These are phyloP conservation scores for Dolomedes plantarius DNA, from an alignment of 2,888 invertebrate species.

Conservation along the genomic window DNA sequence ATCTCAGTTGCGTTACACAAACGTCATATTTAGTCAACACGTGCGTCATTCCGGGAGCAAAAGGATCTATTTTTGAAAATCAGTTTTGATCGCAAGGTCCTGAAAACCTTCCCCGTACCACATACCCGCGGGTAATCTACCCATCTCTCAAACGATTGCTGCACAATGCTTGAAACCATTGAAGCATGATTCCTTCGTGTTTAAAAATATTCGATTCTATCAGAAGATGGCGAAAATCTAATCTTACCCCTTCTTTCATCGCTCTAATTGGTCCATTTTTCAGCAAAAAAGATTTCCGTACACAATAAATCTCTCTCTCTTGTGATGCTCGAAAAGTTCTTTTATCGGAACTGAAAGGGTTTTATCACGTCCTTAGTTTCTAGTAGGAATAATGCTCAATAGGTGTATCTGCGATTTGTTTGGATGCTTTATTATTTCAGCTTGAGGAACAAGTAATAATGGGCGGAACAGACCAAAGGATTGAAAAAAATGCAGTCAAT, in stretches of 20 bases:
- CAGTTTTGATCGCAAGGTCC: no score
- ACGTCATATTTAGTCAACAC: no score
- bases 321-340: background rate
- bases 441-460: no score
- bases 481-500: no score
- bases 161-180: background rate
- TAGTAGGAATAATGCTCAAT: background rate
- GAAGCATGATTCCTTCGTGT: background rate
- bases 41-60: no score
- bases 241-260: background rate
- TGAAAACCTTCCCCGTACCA: background rate
- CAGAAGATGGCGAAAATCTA: background rate
- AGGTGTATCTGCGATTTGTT: no score
- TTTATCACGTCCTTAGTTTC: background rate
- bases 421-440: no score
- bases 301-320: constrained; percentile 6
- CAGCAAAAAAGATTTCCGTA: background rate
- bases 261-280: constrained; percentile 10
- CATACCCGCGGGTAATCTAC: background rate
- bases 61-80: no score
- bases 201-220: background rate
- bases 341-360: background rate
- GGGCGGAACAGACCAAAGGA: no score
- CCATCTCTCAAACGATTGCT: background rate
- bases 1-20: no score